Percentiles rank a stretch among this genome's conserved stretches.
These are phyloP conservation scores for Macropodus opercularis DNA, from an alignment of 2,797 vertebrate species.

Conservation along the genomic window DNA sequence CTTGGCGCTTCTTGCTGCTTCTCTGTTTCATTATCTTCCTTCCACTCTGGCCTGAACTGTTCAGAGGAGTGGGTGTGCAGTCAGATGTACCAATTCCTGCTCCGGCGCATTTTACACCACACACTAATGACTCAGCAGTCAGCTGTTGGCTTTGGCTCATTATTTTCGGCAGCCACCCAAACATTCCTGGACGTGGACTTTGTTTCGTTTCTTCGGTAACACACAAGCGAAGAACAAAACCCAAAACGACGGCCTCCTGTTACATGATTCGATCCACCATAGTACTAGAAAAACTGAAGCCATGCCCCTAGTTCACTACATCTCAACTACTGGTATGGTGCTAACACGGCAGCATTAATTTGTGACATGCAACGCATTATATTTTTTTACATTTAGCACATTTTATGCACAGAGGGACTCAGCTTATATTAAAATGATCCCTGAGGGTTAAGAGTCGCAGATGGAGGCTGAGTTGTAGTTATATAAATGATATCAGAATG, in stretches of 20 bases:
- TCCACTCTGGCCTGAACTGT: constrained; percentile 33
- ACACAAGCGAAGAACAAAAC: constrained; percentile 22
- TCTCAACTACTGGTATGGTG: no score
- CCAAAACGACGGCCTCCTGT: constrained; percentile 23
- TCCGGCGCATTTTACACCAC: constrained; percentile 37
- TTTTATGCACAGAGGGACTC: no score
- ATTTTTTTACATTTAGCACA: no score
- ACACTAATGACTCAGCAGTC: constrained; percentile 60
- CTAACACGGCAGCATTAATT: no score
- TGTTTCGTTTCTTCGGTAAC: constrained; percentile 54
- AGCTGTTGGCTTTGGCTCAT: constrained; percentile 59
- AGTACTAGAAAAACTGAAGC: no score
- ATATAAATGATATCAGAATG: no score
- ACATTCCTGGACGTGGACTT: constrained; percentile 46
- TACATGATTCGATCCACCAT: constrained; percentile 20
- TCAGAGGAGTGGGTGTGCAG: constrained; percentile 39
- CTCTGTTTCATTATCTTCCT: constrained; percentile 54
- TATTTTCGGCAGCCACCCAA: constrained; percentile 61
- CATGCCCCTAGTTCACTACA: no score
- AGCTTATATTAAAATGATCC: no score
- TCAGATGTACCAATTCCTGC: constrained; percentile 44
- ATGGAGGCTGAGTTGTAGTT: no score
- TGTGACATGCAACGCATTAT: no score
- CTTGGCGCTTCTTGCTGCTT: constrained; percentile 57
- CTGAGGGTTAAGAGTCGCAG: not conserved